A percentile compares a stretch with the other conserved stretches of the same genome.
Conservation (phyloP, 2,797 vertebrate genomes). For the Bufotes viridis region DNA sequence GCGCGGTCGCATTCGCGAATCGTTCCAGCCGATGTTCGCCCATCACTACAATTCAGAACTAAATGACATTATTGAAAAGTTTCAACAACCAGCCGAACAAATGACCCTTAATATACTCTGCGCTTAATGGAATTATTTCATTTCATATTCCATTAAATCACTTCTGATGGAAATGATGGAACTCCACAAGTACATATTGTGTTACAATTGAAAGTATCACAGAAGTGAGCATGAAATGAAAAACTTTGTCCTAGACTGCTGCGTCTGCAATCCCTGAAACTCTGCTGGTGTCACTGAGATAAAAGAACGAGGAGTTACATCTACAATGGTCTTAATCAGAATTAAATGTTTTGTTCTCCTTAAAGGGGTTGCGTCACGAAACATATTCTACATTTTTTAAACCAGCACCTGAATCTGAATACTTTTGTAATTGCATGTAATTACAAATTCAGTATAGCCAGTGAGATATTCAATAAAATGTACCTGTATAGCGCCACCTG, state of each 20-base stretch:
- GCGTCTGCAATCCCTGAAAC: background rate
- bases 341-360: background rate
- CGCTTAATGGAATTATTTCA: conserved; percentile 52
- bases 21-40: too few species aligned
- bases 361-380: background rate
- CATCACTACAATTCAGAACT: conserved; percentile 4
- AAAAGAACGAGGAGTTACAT: background rate
- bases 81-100: conserved; percentile 48
- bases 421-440: too few species aligned
- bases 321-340: background rate
- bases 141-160: conserved; percentile 57
- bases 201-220: conserved; percentile 40
- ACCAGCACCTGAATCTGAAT: too few species aligned
- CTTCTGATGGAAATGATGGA: conserved; percentile 40
- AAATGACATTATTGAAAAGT: conserved; percentile 19
- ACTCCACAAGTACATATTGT: conserved; percentile 43
- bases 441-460: too few species aligned
- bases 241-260: background rate
- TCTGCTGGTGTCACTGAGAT: background rate
- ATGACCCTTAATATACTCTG: conserved; percentile 35
- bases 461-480: too few species aligned
- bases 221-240: conserved; percentile 27
- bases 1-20: too few species aligned
- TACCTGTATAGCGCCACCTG: too few species aligned
- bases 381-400: too few species aligned